Percentiles rank a stretch among this genome's conserved stretches.
Evolutionary conservation across 2,888 invertebrate genomes (phyloP).

Genomic region (Nemapogon koenigi): DNA sequence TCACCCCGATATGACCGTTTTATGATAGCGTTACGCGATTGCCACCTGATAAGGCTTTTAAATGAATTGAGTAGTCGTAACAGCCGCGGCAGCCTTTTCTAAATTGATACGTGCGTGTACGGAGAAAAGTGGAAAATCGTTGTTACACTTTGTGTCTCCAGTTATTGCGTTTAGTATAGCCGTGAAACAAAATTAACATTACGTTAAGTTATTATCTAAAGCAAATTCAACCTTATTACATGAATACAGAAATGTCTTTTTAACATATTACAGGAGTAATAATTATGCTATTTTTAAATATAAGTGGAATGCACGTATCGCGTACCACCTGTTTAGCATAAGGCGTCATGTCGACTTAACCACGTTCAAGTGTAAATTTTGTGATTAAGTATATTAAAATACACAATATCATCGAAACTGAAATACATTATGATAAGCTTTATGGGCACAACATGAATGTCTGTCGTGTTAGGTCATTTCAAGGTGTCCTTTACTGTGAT

Average conservation of each 20-base stretch:
- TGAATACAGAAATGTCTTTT: background rate
- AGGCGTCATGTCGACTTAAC: conserved; percentile 55
- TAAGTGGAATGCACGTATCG: conserved; percentile 36
- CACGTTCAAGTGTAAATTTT: conserved; percentile 55
- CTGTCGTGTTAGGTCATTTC: conserved; percentile 30
- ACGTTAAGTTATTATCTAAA: background rate
- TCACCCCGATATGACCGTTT: conserved; percentile 44
- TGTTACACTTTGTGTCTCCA: too few relatives aligned
- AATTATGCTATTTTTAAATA: background rate
- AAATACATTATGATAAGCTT: conserved; percentile 40
- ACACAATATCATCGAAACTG: conserved; percentile 39
- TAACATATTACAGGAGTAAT: background rate
- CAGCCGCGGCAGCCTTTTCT: background rate
- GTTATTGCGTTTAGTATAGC: background rate
- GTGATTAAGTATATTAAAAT: conserved; percentile 53
- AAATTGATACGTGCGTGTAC: background rate
- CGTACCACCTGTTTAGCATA: conserved; percentile 65
- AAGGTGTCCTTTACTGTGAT: conserved; percentile 36
- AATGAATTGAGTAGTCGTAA: conserved; percentile 4
- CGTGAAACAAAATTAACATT: conserved; percentile 2
- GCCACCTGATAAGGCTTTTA: conserved; percentile 31
- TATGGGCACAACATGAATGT: conserved; percentile 31
- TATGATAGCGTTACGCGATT: conserved; percentile 48
- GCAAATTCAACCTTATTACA: conserved; percentile 4
- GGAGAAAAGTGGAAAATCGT: conserved; percentile 4